Evolutionary conservation across 2,797 vertebrate species (phyloP), one percentile per base, ranked within the genome.

Genomic region (Sorex maritimensis): DNA sequence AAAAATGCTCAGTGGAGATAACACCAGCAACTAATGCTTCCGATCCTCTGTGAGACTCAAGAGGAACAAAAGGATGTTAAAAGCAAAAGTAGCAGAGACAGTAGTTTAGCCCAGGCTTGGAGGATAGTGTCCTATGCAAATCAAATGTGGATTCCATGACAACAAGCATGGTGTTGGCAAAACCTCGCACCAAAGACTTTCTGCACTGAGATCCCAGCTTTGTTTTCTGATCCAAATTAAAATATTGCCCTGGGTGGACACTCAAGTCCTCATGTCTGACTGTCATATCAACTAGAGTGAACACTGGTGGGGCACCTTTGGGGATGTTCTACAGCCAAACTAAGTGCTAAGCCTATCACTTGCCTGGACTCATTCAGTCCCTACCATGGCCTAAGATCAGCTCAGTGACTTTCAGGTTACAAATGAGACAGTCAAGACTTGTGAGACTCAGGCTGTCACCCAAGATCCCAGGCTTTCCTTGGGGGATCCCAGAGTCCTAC

Each of bases 21-120:
- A 46, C 73, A 52, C 72, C 7, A 10, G 73, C 34, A 44, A 71
- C 67, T 4, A 1, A 30, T 55, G n/a, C 28, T 86, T 1, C 15
- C 0, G 15, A 49, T 58, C 49, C 75, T 44, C 41, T 69, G n/a
- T 61, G 34, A n/a, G 52, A 82, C 55, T 85, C 69, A n/a, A 30
- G 71, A 71, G 44, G 49, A 93, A 73, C 74, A 84, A 86, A 84
- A 63, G 38, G 9, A 63, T 21, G 6, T 87, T 55, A 55, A 84
- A 85, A 91, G 81, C 80, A 63, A 67, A 81, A 55, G 52, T 3
- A 10, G 23, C 46, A 34, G 68, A 84, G 88, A 86, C 69, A 49
- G 0, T 1, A 52, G 63, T 61, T 34, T 41, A 61, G 10, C 23
- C 46, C 77, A 28, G 69, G 12, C 74, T 49, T 0, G 4, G 24